These are phyloP conservation scores for Trachelus iudaicus DNA, from an alignment of 2,888 invertebrate genomes.

Conservation along the genomic window DNA sequence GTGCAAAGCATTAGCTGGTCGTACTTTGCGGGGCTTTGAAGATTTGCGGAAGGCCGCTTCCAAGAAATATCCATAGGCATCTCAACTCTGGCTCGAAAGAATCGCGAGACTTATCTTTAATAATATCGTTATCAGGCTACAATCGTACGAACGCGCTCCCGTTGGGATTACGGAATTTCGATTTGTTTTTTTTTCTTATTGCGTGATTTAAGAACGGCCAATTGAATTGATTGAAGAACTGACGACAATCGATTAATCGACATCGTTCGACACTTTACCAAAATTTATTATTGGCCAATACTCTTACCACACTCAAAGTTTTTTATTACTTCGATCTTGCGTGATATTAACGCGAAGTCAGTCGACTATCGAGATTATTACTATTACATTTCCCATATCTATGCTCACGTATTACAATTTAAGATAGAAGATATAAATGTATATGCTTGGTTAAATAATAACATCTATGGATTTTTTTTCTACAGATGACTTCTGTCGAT, in stretches of 20 bases:
- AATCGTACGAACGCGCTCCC: not conserved
- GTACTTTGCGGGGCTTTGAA: slow-evolving; percentile 37
- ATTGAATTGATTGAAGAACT: not conserved
- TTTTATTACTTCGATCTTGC: not conserved
- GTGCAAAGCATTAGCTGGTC: slow-evolving; percentile 38
- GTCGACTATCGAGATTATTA: not conserved
- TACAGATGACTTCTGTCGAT: not conserved
- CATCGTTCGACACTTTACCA: not conserved
- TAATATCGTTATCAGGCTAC: not conserved
- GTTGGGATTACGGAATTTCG: not conserved
- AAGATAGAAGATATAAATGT: not conserved
- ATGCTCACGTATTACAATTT: not conserved
- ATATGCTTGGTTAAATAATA: not conserved
- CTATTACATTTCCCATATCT: not conserved
- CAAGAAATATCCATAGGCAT: slow-evolving; percentile 29
- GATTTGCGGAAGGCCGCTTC: slow-evolving; percentile 41
- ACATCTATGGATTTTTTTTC: not conserved
- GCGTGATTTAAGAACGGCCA: not conserved
- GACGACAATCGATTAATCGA: not conserved
- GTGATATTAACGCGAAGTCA: not conserved
- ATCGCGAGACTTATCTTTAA: not conserved
- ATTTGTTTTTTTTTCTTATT: not conserved
- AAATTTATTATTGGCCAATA: not conserved
- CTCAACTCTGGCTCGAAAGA: not conserved
- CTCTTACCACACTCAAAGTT: not conserved